These are phyloP conservation scores for Piaya cayana DNA, from an alignment of 2,113 vertebrate species.

Conservation along the genomic window DNA sequence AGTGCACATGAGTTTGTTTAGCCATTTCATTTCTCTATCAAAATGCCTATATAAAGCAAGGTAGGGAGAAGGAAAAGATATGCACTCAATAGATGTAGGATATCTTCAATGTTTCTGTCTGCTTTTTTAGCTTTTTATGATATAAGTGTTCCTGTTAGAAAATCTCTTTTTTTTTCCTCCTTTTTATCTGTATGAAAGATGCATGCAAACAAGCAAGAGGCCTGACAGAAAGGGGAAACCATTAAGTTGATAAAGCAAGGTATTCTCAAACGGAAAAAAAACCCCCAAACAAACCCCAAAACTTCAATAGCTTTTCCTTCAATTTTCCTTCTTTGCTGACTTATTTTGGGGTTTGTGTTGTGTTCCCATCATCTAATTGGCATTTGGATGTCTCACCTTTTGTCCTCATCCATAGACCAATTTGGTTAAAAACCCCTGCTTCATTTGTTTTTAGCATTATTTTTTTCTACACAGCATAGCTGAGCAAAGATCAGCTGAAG, in stretches of 20 bases:
- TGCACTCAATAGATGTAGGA: background rate
- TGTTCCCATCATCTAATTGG: background rate
- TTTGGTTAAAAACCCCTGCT: background rate
- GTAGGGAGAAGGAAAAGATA: background rate
- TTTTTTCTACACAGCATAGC: background rate
- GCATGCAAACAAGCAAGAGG: background rate
- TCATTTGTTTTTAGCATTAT: background rate
- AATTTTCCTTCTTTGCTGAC: background rate
- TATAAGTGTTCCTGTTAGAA: background rate
- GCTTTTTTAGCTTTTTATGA: background rate
- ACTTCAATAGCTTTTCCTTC: background rate
- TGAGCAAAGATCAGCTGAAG: background rate
- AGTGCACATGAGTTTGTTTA: background rate
- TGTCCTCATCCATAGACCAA: background rate
- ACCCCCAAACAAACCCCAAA: fast-evolving
- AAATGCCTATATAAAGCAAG: background rate
- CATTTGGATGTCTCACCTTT: background rate
- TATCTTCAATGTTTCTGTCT: background rate
- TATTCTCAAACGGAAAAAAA: background rate
- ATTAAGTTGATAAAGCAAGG: background rate
- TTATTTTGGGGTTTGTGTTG: background rate
- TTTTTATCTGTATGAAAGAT: background rate
- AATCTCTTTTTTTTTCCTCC: background rate
- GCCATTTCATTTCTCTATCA: background rate
- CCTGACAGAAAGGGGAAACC: background rate